These are phyloP conservation scores for Frankliniella intonsa DNA, from an alignment of 2,888 invertebrate genomes.

Conservation along the genomic window DNA sequence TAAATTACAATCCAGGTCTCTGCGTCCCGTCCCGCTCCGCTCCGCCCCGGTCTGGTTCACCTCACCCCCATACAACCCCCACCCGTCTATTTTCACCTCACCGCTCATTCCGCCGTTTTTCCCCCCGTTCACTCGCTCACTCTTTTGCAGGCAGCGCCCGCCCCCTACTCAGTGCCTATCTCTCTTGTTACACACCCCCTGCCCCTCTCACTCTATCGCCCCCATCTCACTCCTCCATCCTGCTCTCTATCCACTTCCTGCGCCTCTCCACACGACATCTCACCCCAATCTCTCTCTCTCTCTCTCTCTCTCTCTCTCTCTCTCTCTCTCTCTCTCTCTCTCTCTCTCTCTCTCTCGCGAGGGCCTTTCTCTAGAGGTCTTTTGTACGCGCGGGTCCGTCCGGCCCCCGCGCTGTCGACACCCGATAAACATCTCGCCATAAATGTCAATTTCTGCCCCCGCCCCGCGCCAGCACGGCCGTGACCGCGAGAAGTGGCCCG, in stretches of 20 bases:
- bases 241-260: neutral
- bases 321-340: neutral
- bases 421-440: conserved; percentile 19
- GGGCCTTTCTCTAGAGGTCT: too few relatives aligned
- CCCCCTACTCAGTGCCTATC: neutral
- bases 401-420: neutral
- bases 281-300: neutral
- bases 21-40: neutral
- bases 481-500: neutral
- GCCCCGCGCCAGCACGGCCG: neutral
- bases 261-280: neutral
- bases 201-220: neutral
- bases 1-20: conserved; percentile 20
- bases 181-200: neutral
- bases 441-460: conserved; percentile 2
- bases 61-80: too few relatives aligned
- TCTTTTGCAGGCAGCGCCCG: neutral
- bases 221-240: neutral
- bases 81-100: neutral
- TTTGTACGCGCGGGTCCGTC: neutral
- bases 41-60: neutral
- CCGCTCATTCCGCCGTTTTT: neutral
- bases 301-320: neutral
- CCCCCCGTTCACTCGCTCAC: neutral
- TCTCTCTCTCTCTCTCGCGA: neutral